Evolutionary conservation across 2,888 invertebrate genomes (phyloP).

Genomic region (Drosophila meridiana): DNA sequence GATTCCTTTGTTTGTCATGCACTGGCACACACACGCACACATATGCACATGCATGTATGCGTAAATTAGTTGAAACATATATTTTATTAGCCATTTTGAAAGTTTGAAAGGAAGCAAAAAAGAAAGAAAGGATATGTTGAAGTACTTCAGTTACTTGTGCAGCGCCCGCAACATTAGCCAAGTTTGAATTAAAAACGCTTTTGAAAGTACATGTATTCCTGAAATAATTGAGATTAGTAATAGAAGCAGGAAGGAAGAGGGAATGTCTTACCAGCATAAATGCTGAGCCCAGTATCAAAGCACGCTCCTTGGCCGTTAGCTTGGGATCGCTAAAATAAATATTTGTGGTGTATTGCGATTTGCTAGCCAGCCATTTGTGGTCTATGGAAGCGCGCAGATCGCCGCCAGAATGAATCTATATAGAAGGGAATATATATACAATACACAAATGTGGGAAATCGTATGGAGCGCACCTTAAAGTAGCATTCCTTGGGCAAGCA

Average conservation of each 20-base stretch:
- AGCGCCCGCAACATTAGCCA: not conserved
- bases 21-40: not conserved
- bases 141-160: not conserved
- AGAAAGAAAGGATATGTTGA: not conserved
- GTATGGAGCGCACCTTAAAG: slow-evolving; percentile 70
- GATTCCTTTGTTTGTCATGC: not conserved
- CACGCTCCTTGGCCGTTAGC: slow-evolving; percentile 91
- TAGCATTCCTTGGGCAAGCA: slow-evolving; percentile 84
- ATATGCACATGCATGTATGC: not conserved
- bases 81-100: slow-evolving; percentile 7
- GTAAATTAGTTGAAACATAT: not conserved
- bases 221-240: slow-evolving; percentile 19
- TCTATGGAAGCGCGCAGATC: slow-evolving; percentile 86
- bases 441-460: not conserved
- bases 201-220: slow-evolving; percentile 85
- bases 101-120: not conserved
- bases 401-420: slow-evolving; percentile 86
- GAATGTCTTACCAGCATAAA: slow-evolving; percentile 90
- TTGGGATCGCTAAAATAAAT: slow-evolving; percentile 90
- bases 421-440: slow-evolving; percentile 48
- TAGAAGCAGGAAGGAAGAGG: too few relatives aligned
- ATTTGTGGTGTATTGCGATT: slow-evolving; percentile 90
- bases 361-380: slow-evolving; percentile 90
- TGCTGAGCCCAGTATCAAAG: slow-evolving; percentile 91
- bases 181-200: slow-evolving; percentile 62